Percentiles rank a stretch among this genome's conserved stretches.
Conservation (phyloP, 35 echinoderm and acorn worm genomes). For the Stichopus chloronotus region DNA sequence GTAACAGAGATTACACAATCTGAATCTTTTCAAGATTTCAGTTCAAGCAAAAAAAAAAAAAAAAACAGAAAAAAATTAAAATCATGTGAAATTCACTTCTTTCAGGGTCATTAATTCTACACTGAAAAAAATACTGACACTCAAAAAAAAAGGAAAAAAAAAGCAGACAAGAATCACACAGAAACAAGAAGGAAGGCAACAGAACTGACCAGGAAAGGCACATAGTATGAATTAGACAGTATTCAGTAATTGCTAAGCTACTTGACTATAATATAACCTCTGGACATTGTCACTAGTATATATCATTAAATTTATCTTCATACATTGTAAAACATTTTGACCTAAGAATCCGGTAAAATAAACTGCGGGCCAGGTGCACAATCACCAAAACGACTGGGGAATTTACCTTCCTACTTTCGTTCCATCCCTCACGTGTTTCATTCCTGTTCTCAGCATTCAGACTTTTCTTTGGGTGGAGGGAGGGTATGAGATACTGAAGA, state of each 20-base stretch:
- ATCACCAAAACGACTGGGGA: too few relatives aligned
- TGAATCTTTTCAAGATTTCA: background rate
- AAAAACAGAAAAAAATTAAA: too few relatives aligned
- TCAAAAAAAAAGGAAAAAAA: background rate
- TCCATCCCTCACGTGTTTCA: too few relatives aligned
- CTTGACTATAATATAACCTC: background rate
- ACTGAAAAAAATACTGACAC: background rate
- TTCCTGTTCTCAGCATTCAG: too few relatives aligned
- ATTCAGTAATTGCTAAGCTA: background rate
- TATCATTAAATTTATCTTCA: background rate
- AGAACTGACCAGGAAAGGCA: conserved; percentile 2
- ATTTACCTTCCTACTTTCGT: too few relatives aligned
- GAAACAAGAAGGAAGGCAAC: background rate
- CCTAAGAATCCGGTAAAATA: background rate
- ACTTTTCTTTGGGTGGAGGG: too few relatives aligned
- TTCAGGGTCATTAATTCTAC: background rate
- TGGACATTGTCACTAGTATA: background rate
- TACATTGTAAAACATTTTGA: background rate
- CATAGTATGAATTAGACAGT: background rate
- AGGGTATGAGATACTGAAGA: too few relatives aligned
- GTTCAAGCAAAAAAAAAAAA: background rate
- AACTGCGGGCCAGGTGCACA: too few relatives aligned
- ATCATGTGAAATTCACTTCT: background rate
- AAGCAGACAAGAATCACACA: background rate
- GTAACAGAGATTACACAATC: background rate